Evolutionary conservation across 2,113 vertebrate genomes (phyloP).

Genomic region (Diadophis punctatus): DNA sequence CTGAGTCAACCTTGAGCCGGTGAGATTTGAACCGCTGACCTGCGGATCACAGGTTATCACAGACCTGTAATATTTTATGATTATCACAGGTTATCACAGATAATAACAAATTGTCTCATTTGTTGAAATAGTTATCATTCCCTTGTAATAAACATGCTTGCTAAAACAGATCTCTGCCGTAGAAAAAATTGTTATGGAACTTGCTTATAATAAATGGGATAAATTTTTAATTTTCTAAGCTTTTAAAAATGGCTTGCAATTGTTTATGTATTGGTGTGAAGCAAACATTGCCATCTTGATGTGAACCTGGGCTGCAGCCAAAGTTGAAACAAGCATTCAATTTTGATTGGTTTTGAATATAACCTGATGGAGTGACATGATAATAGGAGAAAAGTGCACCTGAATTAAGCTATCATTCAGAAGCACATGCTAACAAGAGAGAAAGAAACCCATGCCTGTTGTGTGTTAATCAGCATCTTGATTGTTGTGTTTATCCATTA

Average conservation of each 20-base stretch:
- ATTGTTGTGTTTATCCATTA: constrained; percentile 20
- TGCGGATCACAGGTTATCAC: too few species aligned
- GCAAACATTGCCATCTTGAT: not conserved
- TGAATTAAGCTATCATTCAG: not conserved
- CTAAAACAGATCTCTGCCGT: not conserved
- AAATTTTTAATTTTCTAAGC: not conserved
- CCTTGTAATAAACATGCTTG: not conserved
- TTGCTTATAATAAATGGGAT: not conserved
- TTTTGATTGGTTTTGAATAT: not conserved
- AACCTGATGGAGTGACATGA: not conserved
- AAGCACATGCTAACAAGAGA: not conserved
- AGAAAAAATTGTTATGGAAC: not conserved
- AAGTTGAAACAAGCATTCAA: not conserved
- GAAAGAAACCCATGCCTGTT: not conserved
- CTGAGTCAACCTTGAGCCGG: too few species aligned
- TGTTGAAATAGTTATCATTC: not conserved
- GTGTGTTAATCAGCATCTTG: constrained; percentile 37
- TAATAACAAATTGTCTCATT: too few species aligned
- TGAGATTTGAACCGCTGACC: too few species aligned
- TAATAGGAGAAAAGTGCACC: not conserved
- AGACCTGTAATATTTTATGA: too few species aligned
- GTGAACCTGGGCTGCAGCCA: not conserved
- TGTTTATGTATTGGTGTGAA: not conserved
- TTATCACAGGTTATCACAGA: too few species aligned
- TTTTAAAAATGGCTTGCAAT: not conserved